phyloP scores from a whole-genome alignment of 2,888 invertebrate genomes.

The Ypsolopha scabrella region DNA sequence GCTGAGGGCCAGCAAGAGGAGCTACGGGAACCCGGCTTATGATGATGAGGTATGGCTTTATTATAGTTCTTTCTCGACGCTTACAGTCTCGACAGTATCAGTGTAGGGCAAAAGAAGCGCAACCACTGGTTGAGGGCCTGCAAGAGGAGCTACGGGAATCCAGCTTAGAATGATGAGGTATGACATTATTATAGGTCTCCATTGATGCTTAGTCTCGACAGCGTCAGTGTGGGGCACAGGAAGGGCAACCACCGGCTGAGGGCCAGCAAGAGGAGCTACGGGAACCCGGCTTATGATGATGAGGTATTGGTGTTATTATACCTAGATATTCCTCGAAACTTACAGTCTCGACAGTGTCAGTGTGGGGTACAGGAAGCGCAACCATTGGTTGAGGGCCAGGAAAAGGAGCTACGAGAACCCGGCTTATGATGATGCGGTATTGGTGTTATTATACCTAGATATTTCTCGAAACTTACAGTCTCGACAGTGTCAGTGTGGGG shows the following conservation, averaged over 20 bases:
- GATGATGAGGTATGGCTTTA: slow-evolving; percentile 79
- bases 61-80: slow-evolving; percentile 81
- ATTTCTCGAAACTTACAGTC: no score
- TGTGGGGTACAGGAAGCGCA: slow-evolving; percentile 82
- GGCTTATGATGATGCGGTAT: slow-evolving; percentile 88
- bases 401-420: slow-evolving; percentile 92
- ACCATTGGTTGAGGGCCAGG: slow-evolving; percentile 74
- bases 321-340: no score
- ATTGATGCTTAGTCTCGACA: slow-evolving; percentile 91
- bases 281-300: slow-evolving; percentile 92
- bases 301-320: slow-evolving; percentile 59
- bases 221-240: slow-evolving; percentile 85
- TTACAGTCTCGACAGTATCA: slow-evolving; percentile 91
- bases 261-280: slow-evolving; percentile 88
- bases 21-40: slow-evolving; percentile 92
- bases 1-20: slow-evolving; percentile 82
- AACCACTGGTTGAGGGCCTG: slow-evolving; percentile 76
- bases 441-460: no score
- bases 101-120: slow-evolving; percentile 84
- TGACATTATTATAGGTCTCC: slow-evolving; percentile 64
- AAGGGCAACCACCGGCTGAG: slow-evolving; percentile 76
- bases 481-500: slow-evolving; percentile 35
- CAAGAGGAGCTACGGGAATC: slow-evolving; percentile 90
- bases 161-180: slow-evolving; percentile 90
- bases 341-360: slow-evolving; percentile 92